Conservation (phyloP, 2,113 vertebrate genomes). For the Psophia crepitans region DNA sequence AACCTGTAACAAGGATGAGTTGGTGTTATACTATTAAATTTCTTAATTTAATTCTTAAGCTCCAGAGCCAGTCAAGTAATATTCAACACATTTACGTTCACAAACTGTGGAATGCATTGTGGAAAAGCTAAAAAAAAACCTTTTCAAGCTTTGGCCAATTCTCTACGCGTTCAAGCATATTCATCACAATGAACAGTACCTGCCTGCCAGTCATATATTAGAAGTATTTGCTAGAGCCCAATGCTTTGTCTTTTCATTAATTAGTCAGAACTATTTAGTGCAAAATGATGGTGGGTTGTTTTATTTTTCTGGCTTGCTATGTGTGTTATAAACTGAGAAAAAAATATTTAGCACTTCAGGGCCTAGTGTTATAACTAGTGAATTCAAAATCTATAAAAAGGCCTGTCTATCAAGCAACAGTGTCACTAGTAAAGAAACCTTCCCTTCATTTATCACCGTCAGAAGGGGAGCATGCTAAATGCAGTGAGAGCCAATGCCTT, state of each 20-base stretch:
- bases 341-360: background rate
- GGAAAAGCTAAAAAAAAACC: background rate
- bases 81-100: background rate
- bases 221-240: background rate
- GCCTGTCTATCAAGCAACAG: background rate
- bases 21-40: conserved; percentile 42
- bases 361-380: background rate
- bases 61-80: conserved; percentile 19
- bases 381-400: conserved; percentile 3
- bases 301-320: background rate
- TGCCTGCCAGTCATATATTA: background rate
- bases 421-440: background rate
- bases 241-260: background rate
- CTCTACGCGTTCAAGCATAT: background rate
- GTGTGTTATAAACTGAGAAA: background rate
- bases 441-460: background rate
- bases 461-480: background rate
- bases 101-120: background rate
- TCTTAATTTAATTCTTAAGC: conserved; percentile 61
- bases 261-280: background rate
- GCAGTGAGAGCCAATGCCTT: background rate
- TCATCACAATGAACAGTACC: background rate
- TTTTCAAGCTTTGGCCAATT: background rate
- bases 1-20: conserved; percentile 29
- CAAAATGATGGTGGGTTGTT: background rate